These are phyloP conservation scores for Caretta caretta DNA, from an alignment of 2,113 vertebrate species.

Conservation along the genomic window DNA sequence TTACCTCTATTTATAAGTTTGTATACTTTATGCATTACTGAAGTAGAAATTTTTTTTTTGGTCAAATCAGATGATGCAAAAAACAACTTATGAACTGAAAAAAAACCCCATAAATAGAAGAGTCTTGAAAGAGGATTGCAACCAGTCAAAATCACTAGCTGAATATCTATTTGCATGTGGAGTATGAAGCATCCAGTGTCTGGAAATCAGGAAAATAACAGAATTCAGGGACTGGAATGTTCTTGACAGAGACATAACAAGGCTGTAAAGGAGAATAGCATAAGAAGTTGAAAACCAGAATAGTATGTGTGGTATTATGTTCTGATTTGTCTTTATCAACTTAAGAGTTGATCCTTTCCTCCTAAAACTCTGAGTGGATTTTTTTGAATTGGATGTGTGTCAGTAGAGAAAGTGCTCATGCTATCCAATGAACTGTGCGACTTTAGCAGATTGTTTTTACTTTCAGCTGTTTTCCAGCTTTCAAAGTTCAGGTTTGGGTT, in stretches of 20 bases:
- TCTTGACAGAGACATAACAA: background rate
- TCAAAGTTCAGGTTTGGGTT: background rate
- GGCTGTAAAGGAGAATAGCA: background rate
- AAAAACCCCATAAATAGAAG: background rate
- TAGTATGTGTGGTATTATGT: fast-evolving
- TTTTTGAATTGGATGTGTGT: background rate
- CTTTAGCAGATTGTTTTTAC: background rate
- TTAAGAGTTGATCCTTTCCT: background rate
- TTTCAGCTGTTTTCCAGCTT: background rate
- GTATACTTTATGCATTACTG: background rate
- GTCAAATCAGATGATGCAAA: background rate
- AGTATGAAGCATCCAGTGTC: background rate
- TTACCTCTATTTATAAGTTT: background rate
- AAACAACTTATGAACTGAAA: background rate
- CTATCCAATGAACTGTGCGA: background rate
- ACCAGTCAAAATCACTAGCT: too few species aligned
- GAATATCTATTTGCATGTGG: background rate
- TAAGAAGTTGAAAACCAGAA: background rate
- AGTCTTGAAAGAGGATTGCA: background rate
- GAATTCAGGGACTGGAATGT: background rate
- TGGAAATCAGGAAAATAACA: background rate
- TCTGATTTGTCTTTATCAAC: background rate
- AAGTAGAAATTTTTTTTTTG: background rate
- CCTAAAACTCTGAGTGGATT: background rate
- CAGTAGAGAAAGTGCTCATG: background rate